Evolutionary conservation across 2,113 vertebrate genomes (phyloP).

Genomic region (Cercopithecus mona): DNA sequence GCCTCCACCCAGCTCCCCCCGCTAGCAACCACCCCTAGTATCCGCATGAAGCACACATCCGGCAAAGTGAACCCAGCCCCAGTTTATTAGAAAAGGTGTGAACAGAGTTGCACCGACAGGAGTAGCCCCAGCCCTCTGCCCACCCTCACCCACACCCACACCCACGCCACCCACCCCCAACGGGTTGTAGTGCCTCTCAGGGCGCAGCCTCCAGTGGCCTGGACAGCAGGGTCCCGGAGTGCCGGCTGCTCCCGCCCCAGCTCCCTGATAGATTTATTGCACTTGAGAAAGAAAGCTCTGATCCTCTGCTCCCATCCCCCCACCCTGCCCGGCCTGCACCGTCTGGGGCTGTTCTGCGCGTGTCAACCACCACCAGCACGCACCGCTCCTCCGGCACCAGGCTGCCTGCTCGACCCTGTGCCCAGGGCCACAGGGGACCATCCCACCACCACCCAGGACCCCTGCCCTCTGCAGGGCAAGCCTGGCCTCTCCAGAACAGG

Average conservation of each 20-base stretch:
- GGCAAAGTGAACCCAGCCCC: slow-evolving; percentile 70
- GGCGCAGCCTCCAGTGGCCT: slow-evolving; percentile 43
- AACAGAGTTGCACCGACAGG: slow-evolving; percentile 70
- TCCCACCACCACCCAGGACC: neutral
- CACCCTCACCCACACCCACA: neutral
- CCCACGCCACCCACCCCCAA: neutral
- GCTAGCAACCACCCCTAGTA: neutral
- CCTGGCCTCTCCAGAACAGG: neutral
- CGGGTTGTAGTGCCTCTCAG: slow-evolving; percentile 62
- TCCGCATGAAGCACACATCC: neutral
- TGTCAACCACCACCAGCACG: neutral
- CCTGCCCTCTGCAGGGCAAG: neutral
- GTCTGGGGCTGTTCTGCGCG: neutral
- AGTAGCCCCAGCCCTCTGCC: neutral
- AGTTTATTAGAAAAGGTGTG: slow-evolving; percentile 83
- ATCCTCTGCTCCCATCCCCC: slow-evolving; percentile 10
- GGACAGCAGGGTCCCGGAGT: slow-evolving; percentile 27
- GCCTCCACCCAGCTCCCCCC: fast-evolving
- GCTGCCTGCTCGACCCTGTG: neutral
- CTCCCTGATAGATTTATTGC: slow-evolving; percentile 86
- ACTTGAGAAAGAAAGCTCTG: slow-evolving; percentile 80
- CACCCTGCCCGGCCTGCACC: neutral
- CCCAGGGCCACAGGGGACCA: neutral
- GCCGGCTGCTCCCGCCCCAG: slow-evolving; percentile 25
- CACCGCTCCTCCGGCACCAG: neutral